A percentile compares a stretch with the other conserved stretches of the same genome.
phyloP scores from a whole-genome alignment of 2,797 vertebrate species.

The Chaetophractus vellerosus region DNA sequence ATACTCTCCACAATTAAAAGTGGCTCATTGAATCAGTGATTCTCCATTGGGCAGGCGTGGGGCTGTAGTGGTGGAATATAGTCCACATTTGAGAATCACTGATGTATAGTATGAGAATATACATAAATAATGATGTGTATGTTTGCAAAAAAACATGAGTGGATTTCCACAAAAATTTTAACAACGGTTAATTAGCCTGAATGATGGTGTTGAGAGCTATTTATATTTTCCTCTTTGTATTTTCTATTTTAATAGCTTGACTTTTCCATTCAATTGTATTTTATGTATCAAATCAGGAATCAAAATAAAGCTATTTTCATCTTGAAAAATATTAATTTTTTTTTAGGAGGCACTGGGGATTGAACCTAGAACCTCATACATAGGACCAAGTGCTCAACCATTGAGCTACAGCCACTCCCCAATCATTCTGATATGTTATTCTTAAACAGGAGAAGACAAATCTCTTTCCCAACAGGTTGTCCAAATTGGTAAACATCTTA shows the following conservation, averaged over 20 bases:
- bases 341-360: too few relatives aligned
- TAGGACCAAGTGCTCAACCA: too few relatives aligned
- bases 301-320: background rate
- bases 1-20: background rate
- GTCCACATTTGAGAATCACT: background rate
- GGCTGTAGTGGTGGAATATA: background rate
- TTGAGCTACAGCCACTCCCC: too few relatives aligned
- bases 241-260: conserved; percentile 39
- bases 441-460: background rate
- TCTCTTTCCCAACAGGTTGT: background rate
- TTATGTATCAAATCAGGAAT: conserved; percentile 4
- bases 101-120: background rate
- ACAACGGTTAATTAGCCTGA: conserved; percentile 25
- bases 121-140: background rate
- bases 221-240: conserved; percentile 40
- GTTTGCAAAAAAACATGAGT: background rate
- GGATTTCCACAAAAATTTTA: background rate
- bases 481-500: background rate
- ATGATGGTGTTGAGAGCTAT: background rate
- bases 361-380: too few relatives aligned
- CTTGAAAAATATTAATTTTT: background rate
- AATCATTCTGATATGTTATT: background rate
- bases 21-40: background rate
- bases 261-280: background rate
- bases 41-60: background rate